These are phyloP conservation scores for Drosophila sproati DNA, from an alignment of 1,140 invertebrate genomes.

Conservation along the genomic window DNA sequence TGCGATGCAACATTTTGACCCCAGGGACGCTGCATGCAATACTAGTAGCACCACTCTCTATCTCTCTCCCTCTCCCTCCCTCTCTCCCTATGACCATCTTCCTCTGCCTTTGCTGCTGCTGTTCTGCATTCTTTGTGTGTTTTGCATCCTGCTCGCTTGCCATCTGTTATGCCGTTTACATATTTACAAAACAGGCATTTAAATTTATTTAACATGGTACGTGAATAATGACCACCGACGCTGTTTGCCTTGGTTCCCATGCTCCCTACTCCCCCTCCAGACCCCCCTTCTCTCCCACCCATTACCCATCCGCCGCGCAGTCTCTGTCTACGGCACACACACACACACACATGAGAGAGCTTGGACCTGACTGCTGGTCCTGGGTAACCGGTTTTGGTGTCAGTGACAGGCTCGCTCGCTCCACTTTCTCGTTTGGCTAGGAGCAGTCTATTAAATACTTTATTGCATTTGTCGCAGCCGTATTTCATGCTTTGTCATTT, in stretches of 20 bases:
- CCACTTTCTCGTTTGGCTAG: conserved; percentile 54
- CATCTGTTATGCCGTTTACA: conserved; percentile 76
- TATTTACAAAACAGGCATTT: conserved; percentile 83
- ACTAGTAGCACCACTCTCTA: background rate
- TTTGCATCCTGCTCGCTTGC: conserved; percentile 16
- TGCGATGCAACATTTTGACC: conserved; percentile 17
- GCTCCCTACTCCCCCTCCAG: conserved; percentile 11
- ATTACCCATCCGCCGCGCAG: no score
- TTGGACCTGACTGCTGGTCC: conserved; percentile 4
- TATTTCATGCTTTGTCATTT: conserved; percentile 83
- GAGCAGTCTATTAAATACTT: conserved; percentile 84
- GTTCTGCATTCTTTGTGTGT: background rate
- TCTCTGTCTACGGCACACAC: background rate
- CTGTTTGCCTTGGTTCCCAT: conserved; percentile 53
- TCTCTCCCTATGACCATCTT: background rate
- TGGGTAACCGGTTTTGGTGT: conserved; percentile 55
- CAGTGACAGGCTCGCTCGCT: conserved; percentile 61
- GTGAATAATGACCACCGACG: conserved; percentile 77
- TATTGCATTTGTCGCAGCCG: conserved; percentile 83
- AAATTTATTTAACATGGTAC: conserved; percentile 82
- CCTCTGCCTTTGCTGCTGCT: background rate
- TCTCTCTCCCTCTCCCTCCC: background rate
- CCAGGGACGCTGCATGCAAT: background rate
- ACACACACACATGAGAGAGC: conserved; percentile 35
- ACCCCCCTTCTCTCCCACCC: no score